These are phyloP conservation scores for Platichthys stellatus DNA, from an alignment of 2,113 vertebrate genomes.

Conservation along the genomic window DNA sequence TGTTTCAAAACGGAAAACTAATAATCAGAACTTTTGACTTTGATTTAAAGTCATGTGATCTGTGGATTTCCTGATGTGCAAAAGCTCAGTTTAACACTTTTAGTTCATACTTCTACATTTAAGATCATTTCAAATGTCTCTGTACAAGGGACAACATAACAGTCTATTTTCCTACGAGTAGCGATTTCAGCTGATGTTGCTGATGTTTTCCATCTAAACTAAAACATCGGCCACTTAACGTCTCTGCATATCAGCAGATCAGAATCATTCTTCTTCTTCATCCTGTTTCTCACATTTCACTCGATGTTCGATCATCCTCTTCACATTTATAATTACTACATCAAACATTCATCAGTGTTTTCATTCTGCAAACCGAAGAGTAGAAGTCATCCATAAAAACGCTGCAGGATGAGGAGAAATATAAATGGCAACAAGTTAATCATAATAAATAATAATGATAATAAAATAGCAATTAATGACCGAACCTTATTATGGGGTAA, in stretches of 20 bases:
- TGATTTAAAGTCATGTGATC: not conserved
- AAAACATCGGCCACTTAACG: not conserved
- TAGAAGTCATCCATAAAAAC: not conserved
- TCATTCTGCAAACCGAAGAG: not conserved
- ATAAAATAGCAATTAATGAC: not conserved
- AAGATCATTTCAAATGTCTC: not conserved
- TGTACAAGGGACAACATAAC: not conserved
- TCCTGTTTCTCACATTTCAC: not conserved
- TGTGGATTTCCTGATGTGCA: not conserved
- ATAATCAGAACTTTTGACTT: not conserved
- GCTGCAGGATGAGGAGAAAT: not conserved
- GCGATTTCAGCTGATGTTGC: not conserved
- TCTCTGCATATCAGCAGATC: not conserved
- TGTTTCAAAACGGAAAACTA: not conserved
- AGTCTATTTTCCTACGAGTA: not conserved
- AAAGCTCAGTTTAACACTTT: not conserved
- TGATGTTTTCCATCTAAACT: not conserved
- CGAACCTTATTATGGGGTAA: not conserved
- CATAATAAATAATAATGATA: too few species aligned
- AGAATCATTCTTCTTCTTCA: not conserved
- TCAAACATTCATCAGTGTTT: not conserved
- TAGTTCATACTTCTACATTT: not conserved
- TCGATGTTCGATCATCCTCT: not conserved
- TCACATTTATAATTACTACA: not conserved
- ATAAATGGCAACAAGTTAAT: not conserved